phyloP scores from a whole-genome alignment of 1,140 invertebrate genomes.

The Streblospio benedicti region DNA sequence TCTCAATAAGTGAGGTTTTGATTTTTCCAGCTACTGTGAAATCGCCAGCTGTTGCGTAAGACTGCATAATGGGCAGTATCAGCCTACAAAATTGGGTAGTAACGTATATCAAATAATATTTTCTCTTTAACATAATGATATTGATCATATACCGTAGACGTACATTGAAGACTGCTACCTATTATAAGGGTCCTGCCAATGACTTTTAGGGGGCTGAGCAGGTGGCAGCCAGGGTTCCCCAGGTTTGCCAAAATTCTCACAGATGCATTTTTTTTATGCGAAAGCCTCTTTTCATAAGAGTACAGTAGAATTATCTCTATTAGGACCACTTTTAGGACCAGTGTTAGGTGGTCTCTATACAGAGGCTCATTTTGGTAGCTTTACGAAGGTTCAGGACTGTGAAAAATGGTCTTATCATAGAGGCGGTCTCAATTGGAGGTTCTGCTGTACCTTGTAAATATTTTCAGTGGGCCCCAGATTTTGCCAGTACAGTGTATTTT shows the following conservation, averaged over 20 bases:
- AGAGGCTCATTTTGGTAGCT: too few species aligned
- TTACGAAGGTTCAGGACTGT: too few species aligned
- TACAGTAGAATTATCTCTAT: too few species aligned
- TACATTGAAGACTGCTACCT: background rate
- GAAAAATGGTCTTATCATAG: too few species aligned
- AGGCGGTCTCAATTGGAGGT: too few species aligned
- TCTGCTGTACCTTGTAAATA: too few species aligned
- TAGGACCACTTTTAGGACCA: too few species aligned
- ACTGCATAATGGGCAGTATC: conserved; percentile 96
- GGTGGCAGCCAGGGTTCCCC: background rate
- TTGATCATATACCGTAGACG: background rate
- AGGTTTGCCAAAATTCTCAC: background rate
- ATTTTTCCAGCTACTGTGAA: conserved; percentile 91
- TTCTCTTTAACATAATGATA: conserved; percentile 10
- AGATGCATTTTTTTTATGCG: too few species aligned
- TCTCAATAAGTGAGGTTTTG: conserved; percentile 88
- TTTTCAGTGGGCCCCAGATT: too few species aligned
- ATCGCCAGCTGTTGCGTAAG: conserved; percentile 94
- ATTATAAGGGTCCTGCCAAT: background rate
- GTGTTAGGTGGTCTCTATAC: too few species aligned
- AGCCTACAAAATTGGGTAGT: conserved; percentile 60
- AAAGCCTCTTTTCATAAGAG: too few species aligned
- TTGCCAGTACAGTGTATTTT: too few species aligned
- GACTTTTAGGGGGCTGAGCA: background rate
- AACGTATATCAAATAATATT: conserved; percentile 7